Evolutionary conservation across 37 sponge, comb jelly and placozoan species (phyloP).

Genomic region (Cladorhizidae sp.): DNA sequence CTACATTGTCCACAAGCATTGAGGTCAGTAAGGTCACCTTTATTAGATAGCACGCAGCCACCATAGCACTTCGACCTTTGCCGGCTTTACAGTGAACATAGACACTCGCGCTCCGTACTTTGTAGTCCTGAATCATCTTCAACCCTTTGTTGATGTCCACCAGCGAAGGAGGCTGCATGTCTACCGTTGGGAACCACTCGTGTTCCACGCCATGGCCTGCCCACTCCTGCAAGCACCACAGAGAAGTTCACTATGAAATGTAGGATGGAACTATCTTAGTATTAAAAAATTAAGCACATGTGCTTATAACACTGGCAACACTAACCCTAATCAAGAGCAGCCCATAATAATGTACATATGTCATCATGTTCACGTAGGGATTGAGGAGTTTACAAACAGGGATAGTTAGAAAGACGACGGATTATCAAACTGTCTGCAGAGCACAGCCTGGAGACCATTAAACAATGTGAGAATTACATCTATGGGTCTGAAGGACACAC

Average conservation of each 20-base stretch:
- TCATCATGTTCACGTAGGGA: too few relatives aligned
- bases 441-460: too few relatives aligned
- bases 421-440: too few relatives aligned
- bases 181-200: slow-evolving; percentile 55
- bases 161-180: slow-evolving; percentile 73
- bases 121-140: slow-evolving; percentile 47
- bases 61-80: slow-evolving; percentile 83
- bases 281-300: background rate
- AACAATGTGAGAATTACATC: too few relatives aligned
- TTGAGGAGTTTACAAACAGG: too few relatives aligned
- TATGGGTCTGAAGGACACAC: too few relatives aligned
- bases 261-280: background rate
- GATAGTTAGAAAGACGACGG: too few relatives aligned
- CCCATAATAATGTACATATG: too few relatives aligned
- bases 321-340: too few relatives aligned
- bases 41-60: slow-evolving; percentile 85
- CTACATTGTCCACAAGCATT: too few relatives aligned
- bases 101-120: slow-evolving; percentile 39
- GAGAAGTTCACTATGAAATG: background rate
- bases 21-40: slow-evolving; percentile 26
- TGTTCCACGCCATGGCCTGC: slow-evolving; percentile 60
- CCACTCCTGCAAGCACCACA: slow-evolving; percentile 76
- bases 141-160: slow-evolving; percentile 49
- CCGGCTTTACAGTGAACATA: slow-evolving; percentile 97
- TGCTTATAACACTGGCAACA: too few relatives aligned